These are phyloP conservation scores for Agrotis exclamationis DNA, from an alignment of 2,888 invertebrate species.

Conservation along the genomic window DNA sequence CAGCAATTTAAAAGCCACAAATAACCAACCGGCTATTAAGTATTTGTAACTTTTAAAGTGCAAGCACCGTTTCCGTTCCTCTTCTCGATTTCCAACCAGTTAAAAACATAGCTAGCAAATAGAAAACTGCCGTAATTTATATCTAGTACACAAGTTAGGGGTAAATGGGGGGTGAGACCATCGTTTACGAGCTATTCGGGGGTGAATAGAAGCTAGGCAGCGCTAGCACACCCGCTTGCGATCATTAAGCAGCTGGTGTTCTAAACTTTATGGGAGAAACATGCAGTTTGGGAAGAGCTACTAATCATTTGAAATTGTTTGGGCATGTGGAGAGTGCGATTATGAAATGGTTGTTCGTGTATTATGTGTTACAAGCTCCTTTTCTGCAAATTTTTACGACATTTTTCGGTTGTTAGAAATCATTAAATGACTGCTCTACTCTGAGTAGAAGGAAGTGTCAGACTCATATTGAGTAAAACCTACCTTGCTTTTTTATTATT, in stretches of 20 bases:
- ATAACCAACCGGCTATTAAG: not conserved
- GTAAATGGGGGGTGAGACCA: constrained; percentile 19
- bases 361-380: not conserved
- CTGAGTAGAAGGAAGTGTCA: no score
- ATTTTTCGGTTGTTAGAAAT: no score
- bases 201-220: constrained; percentile 19
- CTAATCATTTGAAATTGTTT: constrained; percentile 29
- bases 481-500: no score
- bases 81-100: not conserved
- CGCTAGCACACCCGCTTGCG: constrained; percentile 15
- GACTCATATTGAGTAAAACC: no score
- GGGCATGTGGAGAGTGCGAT: not conserved
- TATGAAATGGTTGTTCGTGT: not conserved
- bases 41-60: no score
- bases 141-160: constrained; percentile 8
- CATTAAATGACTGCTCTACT: no score
- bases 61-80: no score
- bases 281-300: constrained; percentile 9
- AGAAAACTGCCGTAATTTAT: constrained; percentile 51
- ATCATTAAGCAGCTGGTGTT: constrained; percentile 44
- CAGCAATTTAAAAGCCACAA: not conserved
- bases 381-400: no score
- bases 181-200: not conserved
- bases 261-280: constrained; percentile 10
- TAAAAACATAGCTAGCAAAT: constrained; percentile 21